Conservation (phyloP, 2,113 vertebrate genomes). For the Colaptes auratus region DNA sequence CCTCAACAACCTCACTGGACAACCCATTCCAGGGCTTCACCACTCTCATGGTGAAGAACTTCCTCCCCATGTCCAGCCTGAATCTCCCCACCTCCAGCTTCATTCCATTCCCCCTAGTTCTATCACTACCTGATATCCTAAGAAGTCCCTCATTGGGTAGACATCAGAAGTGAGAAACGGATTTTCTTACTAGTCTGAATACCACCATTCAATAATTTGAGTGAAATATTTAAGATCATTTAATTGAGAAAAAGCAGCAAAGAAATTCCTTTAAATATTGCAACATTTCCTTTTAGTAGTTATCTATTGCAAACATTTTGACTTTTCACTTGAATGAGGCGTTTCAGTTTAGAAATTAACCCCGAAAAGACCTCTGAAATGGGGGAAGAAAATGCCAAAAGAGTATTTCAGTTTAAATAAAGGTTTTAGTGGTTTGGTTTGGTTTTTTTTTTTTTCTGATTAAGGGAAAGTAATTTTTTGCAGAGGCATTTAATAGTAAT, state of each 20-base stretch:
- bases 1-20: too few species aligned
- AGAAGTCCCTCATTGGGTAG: neutral
- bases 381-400: neutral
- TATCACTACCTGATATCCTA: too few species aligned
- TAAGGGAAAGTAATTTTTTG: neutral
- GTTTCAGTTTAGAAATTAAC: slow-evolving; percentile 33
- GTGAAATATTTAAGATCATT: neutral
- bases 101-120: too few species aligned
- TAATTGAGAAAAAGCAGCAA: neutral
- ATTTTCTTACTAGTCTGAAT: neutral
- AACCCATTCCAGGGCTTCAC: too few species aligned
- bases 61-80: too few species aligned
- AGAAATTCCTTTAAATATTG: neutral
- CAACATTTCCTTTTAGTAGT: neutral
- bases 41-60: too few species aligned
- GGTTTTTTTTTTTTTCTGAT: neutral
- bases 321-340: neutral
- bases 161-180: neutral
- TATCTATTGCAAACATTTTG: slow-evolving; percentile 21
- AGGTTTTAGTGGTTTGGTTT: too few species aligned
- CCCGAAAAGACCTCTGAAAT: neutral
- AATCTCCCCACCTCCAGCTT: too few species aligned
- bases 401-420: neutral
- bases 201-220: neutral
- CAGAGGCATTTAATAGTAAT: neutral